phyloP scores from a whole-genome alignment of 2,113 vertebrate species.

The Ploceus nigricollis region DNA sequence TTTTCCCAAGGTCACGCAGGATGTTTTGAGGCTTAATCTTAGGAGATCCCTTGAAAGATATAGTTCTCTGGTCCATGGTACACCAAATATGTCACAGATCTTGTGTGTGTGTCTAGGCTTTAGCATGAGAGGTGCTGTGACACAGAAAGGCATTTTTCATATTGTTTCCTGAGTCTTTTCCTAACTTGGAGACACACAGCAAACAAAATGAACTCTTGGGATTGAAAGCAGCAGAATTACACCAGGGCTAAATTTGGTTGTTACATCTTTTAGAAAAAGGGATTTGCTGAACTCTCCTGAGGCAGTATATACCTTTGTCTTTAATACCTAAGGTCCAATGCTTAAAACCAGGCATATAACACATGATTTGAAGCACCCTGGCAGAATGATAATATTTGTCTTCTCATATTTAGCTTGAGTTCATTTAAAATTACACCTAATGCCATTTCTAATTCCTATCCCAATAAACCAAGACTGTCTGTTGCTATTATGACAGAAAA shows the following conservation, averaged over 20 bases:
- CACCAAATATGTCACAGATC: not conserved
- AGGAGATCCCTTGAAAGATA: not conserved
- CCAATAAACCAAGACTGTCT: not conserved
- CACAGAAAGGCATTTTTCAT: not conserved
- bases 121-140: not conserved
- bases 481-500: not conserved
- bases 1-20: not conserved
- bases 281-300: not conserved
- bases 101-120: not conserved
- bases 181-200: not conserved
- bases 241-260: not conserved
- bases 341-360: not conserved
- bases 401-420: not conserved
- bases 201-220: not conserved
- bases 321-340: not conserved
- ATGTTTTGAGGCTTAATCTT: not conserved
- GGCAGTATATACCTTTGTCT: not conserved
- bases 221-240: not conserved
- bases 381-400: constrained; percentile 14
- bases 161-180: not conserved
- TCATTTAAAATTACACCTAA: constrained; percentile 1
- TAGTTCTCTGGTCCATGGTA: not conserved
- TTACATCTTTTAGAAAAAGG: not conserved
- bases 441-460: not conserved
- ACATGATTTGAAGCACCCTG: not conserved